Percentiles rank a stretch among this genome's conserved stretches.
Evolutionary conservation across 2,797 vertebrate species (phyloP).

Genomic region (Gobio occitaniae): DNA sequence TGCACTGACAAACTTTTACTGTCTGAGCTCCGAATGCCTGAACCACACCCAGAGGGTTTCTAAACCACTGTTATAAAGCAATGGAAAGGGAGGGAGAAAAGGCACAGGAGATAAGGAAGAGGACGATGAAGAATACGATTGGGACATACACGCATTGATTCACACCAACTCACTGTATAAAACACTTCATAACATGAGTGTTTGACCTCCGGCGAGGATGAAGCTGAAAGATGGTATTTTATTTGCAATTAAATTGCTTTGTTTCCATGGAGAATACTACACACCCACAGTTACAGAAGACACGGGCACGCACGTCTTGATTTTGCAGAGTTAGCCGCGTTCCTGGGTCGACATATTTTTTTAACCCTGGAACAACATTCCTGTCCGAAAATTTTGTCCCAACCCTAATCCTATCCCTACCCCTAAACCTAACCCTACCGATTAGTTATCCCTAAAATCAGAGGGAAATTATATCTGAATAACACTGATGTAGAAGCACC

Average conservation of each 20-base stretch:
- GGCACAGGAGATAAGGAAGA: background rate
- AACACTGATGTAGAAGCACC: no score
- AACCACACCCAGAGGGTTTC: constrained; percentile 39
- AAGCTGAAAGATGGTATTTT: background rate
- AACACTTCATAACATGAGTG: constrained; percentile 15
- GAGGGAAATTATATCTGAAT: no score
- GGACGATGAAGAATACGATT: background rate
- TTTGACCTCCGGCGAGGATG: constrained; percentile 30
- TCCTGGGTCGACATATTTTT: no score
- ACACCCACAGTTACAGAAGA: constrained; percentile 11
- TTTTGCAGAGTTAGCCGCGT: no score
- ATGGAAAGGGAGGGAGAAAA: background rate
- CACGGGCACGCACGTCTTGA: background rate
- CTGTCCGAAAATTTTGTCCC: no score
- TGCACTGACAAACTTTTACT: constrained; percentile 19
- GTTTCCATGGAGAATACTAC: constrained; percentile 31
- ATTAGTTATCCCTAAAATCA: no score
- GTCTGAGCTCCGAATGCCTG: background rate
- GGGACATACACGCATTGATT: constrained; percentile 8
- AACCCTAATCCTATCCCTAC: no score
- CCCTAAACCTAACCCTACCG: no score
- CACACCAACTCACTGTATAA: background rate
- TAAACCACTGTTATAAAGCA: constrained; percentile 7
- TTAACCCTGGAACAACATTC: no score
- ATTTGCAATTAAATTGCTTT: constrained; percentile 24